Evolutionary conservation across 2,888 invertebrate species (phyloP), one percentile per base, ranked within the genome.

Genomic region (Alcis repandata): DNA sequence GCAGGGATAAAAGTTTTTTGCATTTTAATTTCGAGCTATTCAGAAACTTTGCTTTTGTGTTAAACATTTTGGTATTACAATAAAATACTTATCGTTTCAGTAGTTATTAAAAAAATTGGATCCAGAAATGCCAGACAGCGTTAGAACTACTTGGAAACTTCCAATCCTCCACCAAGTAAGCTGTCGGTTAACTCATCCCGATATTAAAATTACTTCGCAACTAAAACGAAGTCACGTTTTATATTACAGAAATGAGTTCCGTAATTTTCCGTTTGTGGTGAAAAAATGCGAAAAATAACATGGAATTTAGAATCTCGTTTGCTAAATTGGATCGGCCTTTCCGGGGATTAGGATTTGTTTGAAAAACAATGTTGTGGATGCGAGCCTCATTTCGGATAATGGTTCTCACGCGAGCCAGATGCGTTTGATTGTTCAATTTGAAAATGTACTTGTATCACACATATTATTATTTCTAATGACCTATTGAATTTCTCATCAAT

Each of bases 191-290:
- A 56, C 60, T 64, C 53, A 51, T 59, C 60, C 67, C 62, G 63
- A 36, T 63, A 66, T 58, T 69, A 59, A 79, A 82, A 80, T 81
- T 74, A 82, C 72, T 76, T 78, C 58, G 36, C 20, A 72, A 79
- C 78, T 78, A 77, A 73, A 79, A 75, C 70, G 69, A 75, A 79
- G 83, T 84, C 84, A 85, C 84, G 84, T 84, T 79, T 76, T 78
- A 81, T 79, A 84, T 84, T 80, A 81, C 71, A 51, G 65, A 77
- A 79, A 78, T 81, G 74, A 78, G 73, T 72, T 72, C 67, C 59
- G 62, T 68, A 63, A 72, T 67, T 64, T 59, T 65, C 59, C 51
- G 32, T 59, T 63, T 68, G 66, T 62, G 65, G 64, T 57, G 36
- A 61, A 69, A 72, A 71, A 71, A 70, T 59, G 40, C 36, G 38